Base-by-base conservation (phyloP, 2,797 vertebrate genomes). In the Myioborus melanocephalus region DNA sequence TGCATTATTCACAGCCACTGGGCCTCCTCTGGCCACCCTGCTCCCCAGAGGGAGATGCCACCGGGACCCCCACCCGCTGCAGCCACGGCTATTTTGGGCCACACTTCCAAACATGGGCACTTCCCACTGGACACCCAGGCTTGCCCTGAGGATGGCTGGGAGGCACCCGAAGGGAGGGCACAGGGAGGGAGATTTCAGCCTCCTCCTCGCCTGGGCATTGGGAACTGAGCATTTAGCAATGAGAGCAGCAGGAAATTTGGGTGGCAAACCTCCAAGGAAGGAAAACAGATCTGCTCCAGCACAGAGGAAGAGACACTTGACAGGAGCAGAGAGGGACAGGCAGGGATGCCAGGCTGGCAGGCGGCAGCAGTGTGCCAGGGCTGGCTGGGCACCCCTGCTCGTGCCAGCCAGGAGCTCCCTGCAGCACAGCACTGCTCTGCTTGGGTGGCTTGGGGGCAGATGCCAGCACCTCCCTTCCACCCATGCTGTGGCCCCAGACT, bases 91-190 rank as follows among this genome's bases (percentile, higher is more conserved):
- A 93, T 91, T 96, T 93, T 47, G 50, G 71, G 87, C 60, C 52
- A 39, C 0, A 1, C 35, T 97, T 92, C 95, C 95, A 90, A 96
- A 96, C 73, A 82, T 47, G 89, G 97, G 60, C 85, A 46, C 66
- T 91, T 90, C 70, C 87, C 3, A 0, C 44, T 5, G 22, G 78
- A 27, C 64, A 50, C 83, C 15, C 3, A 1, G 84, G 55, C 12
- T 55, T 63, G 37, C 12, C 70, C 57, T 1, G 8, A 35, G 80
- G 26, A 14, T 3, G 32, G 63, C 68, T 87, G 72, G 55, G 63
- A 73, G 65, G 70, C 85, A 87, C 80, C 73, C 76, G 37, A 43
- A 2, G 46, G 34, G 44, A 44, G 66, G 56, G 56, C 14, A 26
- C 19, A 3, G 52, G 47, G 34, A 55, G 35, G 43, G 46, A 27